Percentiles rank a stretch among this genome's conserved stretches.
Conservation (phyloP, 2,113 vertebrate genomes). For the Nothoprocta pentlandii region DNA sequence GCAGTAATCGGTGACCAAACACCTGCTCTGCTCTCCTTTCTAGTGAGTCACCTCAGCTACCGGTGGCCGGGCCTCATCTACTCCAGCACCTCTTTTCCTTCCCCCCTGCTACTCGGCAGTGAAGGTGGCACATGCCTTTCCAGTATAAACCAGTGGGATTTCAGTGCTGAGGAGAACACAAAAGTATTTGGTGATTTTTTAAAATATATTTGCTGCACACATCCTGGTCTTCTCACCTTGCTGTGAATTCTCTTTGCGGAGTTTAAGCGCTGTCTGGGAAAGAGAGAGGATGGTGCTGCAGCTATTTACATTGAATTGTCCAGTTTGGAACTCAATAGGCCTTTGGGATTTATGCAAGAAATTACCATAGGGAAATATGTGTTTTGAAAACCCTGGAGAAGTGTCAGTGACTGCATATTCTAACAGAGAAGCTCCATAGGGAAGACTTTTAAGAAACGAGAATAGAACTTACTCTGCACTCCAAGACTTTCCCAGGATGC, state of each 20-base stretch:
- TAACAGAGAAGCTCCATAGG: background rate
- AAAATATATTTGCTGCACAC: background rate
- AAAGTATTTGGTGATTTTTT: background rate
- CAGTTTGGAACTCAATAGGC: background rate
- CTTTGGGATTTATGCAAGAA: background rate
- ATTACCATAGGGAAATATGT: background rate
- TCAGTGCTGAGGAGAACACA: background rate
- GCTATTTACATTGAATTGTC: background rate
- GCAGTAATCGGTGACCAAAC: background rate
- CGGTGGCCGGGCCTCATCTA: background rate
- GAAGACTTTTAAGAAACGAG: background rate
- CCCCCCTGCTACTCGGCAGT: background rate
- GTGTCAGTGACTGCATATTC: background rate
- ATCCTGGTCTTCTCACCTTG: background rate
- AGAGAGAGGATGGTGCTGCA: background rate
- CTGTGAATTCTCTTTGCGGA: background rate
- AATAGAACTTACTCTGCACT: background rate
- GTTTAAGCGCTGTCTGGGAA: background rate
- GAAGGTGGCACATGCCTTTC: background rate
- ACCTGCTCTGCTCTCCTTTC: background rate
- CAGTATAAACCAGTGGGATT: background rate
- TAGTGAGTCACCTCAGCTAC: background rate
- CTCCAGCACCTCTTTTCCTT: background rate
- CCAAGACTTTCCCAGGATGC: background rate
- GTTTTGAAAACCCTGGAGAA: background rate